Percentiles rank a stretch among this genome's conserved stretches.
These are phyloP conservation scores for Myxocyprinus asiaticus DNA, from an alignment of 2,113 vertebrate species.

Conservation along the genomic window DNA sequence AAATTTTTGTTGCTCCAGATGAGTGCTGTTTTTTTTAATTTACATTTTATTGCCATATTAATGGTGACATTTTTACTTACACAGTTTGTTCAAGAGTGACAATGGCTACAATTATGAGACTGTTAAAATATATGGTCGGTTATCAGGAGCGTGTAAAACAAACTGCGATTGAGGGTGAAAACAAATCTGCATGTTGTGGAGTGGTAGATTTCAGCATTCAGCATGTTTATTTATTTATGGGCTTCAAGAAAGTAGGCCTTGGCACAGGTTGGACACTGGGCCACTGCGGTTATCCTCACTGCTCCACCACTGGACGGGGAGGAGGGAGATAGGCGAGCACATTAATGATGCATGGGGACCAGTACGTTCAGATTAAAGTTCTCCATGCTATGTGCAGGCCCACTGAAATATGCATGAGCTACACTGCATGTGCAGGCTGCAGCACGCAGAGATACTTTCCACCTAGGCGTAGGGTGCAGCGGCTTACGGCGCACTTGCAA, in stretches of 20 bases:
- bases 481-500: conserved; percentile 32
- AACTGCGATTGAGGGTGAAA: conserved; percentile 57
- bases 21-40: too few relatives aligned
- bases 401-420: conserved; percentile 69
- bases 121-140: conserved; percentile 18
- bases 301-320: conserved; percentile 51
- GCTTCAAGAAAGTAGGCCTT: conserved; percentile 47
- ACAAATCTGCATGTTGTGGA: conserved; percentile 67
- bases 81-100: conserved; percentile 1
- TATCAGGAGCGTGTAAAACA: conserved; percentile 59
- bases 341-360: conserved; percentile 72
- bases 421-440: conserved; percentile 47
- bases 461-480: conserved; percentile 37
- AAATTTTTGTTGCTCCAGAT: too few relatives aligned
- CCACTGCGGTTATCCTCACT: conserved; percentile 58
- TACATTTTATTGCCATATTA: too few relatives aligned
- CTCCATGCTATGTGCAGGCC: conserved; percentile 57
- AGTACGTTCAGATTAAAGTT: conserved; percentile 63
- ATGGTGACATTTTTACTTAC: too few relatives aligned
- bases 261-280: conserved; percentile 49
- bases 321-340: conserved; percentile 43
- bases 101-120: conserved; percentile 17
- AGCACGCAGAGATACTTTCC: conserved; percentile 45
- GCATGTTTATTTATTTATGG: conserved; percentile 74
- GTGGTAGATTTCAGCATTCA: conserved; percentile 56